Evolutionary conservation across 2,888 invertebrate genomes (phyloP).

Genomic region (Molorchus minor): DNA sequence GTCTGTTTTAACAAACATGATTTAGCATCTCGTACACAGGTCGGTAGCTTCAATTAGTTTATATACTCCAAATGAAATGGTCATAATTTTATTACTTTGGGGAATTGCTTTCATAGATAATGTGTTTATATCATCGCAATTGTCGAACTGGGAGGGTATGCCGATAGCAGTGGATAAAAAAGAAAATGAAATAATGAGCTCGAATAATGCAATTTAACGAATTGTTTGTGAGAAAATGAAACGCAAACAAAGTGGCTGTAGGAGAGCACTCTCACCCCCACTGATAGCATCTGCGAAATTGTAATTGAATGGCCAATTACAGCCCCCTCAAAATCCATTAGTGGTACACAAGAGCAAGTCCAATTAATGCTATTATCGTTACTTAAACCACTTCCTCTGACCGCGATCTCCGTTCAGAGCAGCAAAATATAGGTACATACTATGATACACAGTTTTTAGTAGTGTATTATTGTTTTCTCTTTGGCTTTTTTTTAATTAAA

Average conservation of each 20-base stretch:
- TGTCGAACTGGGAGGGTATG: slow-evolving; percentile 13
- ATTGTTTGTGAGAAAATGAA: slow-evolving; percentile 32
- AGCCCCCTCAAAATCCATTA: slow-evolving; percentile 51
- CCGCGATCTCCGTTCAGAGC: slow-evolving; percentile 26
- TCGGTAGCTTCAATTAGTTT: no score
- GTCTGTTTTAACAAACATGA: no score
- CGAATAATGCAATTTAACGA: slow-evolving; percentile 30
- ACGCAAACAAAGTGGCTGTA: slow-evolving; percentile 24
- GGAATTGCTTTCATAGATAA: not conserved
- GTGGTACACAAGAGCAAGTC: slow-evolving; percentile 43
- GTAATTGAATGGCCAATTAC: slow-evolving; percentile 56
- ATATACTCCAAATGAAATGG: not conserved
- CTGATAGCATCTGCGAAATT: slow-evolving; percentile 48
- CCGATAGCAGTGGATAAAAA: slow-evolving; percentile 8
- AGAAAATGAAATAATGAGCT: slow-evolving; percentile 25
- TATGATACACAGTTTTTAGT: slow-evolving; percentile 20
- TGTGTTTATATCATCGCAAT: slow-evolving; percentile 10
- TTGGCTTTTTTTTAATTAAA: no score
- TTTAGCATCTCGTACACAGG: no score
- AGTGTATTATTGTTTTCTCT: not conserved
- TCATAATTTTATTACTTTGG: not conserved
- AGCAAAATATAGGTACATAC: slow-evolving; percentile 20
- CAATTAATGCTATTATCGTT: slow-evolving; percentile 50
- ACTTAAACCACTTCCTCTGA: slow-evolving; percentile 41
- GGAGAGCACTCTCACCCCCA: slow-evolving; percentile 52